Evolutionary conservation across 2,113 vertebrate species (phyloP), one percentile per base, ranked within the genome.

Genomic region (Entelurus aequoreus): DNA sequence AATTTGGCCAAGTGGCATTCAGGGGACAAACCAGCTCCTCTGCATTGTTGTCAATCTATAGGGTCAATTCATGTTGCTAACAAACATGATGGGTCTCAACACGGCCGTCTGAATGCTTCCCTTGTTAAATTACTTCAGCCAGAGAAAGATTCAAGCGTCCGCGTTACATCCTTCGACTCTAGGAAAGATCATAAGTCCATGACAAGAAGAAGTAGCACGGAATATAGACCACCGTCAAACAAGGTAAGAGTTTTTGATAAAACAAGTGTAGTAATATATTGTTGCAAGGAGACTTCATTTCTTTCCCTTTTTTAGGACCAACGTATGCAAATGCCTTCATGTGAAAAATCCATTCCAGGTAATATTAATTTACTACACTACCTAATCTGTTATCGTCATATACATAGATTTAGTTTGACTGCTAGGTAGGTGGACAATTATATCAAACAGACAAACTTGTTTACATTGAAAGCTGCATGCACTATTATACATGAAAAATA

Each of bases 341-440:
- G 42, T 58, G 63, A 66, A 52, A 79, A 42, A 16, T 36, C 19
- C 5, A 28, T 21, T 52, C 61, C 76, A 78, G 83, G 85, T 87
- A 84, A 71, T 68, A 16, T 28, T 19, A 46, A 47, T 48, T 12
- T 10, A 53, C 12, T 53, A 6, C 21, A 53, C 5, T 53, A 6
- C 10, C 10, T 12, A 46, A 46, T 46, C 28, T 28, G 28, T 28
- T 28, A 28, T 28, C 28, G 28, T 28, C 28, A 28, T 28, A 28
- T 28, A 28, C 28, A 28, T 28, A 28, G 28, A 28, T 28, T 28
- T 28, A 28, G 28, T 28, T 28, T 28, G 28, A 28, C 28, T 28
- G 19, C 19, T 19, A 19, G 19, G 19, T 19, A 28, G 28, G 4
- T 28, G 28, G 28, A 28, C 28, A 4, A 28, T 28, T 28, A 28